Conservation (phyloP, 2,797 vertebrate genomes). For the Aselliscus stoliczkanus region DNA sequence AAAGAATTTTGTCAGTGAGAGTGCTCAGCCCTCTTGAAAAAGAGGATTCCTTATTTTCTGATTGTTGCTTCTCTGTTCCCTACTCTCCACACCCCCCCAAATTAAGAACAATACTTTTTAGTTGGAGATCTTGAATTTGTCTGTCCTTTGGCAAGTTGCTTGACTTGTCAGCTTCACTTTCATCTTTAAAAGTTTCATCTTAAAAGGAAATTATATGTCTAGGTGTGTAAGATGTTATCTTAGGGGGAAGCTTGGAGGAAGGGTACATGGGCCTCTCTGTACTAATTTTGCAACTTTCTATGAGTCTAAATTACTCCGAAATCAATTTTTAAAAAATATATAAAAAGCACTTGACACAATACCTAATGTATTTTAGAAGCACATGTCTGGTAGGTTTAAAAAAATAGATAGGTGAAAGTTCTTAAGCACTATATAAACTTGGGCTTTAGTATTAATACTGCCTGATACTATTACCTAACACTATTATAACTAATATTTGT, state of each 20-base stretch:
- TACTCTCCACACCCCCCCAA: rapidly evolving
- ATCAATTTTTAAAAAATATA: neutral
- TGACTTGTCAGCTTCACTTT: neutral
- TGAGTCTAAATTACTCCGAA: neutral
- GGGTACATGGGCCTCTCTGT: neutral
- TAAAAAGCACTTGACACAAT: neutral
- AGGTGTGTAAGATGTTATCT: neutral
- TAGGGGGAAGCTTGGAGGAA: neutral
- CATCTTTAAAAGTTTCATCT: neutral
- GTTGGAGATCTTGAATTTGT: neutral
- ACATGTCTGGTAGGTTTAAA: neutral
- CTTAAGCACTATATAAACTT: neutral
- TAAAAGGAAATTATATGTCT: neutral
- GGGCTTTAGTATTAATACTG: neutral
- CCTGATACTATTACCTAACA: neutral
- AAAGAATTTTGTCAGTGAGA: neutral
- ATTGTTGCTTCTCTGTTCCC: neutral
- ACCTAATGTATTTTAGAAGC: neutral
- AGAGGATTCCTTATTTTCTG: neutral
- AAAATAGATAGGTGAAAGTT: neutral
- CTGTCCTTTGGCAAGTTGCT: neutral
- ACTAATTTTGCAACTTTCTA: neutral
- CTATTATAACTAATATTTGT: neutral
- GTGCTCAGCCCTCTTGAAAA: neutral
- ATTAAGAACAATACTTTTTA: neutral